A percentile compares a stretch with the other conserved stretches of the same genome.
Evolutionary conservation across 2,797 vertebrate genomes (phyloP).

Genomic region (Lacerta viridis): DNA sequence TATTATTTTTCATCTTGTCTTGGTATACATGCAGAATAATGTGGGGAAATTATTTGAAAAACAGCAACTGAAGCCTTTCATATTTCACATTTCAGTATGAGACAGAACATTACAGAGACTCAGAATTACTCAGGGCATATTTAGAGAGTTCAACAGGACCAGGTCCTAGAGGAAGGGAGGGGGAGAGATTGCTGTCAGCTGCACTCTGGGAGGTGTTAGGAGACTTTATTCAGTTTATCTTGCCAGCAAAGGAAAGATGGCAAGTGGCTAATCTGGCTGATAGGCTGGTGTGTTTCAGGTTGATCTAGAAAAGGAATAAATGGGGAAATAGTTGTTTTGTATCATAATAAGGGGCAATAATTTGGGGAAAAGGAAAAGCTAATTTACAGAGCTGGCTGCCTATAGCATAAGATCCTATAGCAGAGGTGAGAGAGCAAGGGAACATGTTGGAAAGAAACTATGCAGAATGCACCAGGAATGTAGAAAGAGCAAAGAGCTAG

Average conservation of each 20-base stretch:
- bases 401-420: conserved; percentile 23
- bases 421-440: conserved; percentile 37
- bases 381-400: conserved; percentile 38
- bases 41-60: neutral
- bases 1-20: neutral
- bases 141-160: conserved; percentile 31
- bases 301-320: conserved; percentile 35
- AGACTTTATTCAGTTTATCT: conserved; percentile 41
- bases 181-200: conserved; percentile 14
- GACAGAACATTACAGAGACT: neutral
- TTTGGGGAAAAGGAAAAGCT: conserved; percentile 3
- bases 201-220: neutral
- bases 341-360: conserved; percentile 11
- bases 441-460: conserved; percentile 54
- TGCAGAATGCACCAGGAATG: conserved; percentile 49
- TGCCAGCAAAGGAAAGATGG: conserved; percentile 29
- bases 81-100: neutral
- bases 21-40: neutral
- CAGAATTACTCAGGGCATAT: conserved; percentile 14
- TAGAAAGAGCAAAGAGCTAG: conserved; percentile 31
- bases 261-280: conserved; percentile 45
- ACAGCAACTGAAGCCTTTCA: neutral
- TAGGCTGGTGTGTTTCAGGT: conserved; percentile 29
- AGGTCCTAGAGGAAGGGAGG: neutral
- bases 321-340: conserved; percentile 48